Evolutionary conservation across 2,888 invertebrate genomes (phyloP), one percentile per base, ranked within the genome.

Genomic region (Seira sanloemensis): DNA sequence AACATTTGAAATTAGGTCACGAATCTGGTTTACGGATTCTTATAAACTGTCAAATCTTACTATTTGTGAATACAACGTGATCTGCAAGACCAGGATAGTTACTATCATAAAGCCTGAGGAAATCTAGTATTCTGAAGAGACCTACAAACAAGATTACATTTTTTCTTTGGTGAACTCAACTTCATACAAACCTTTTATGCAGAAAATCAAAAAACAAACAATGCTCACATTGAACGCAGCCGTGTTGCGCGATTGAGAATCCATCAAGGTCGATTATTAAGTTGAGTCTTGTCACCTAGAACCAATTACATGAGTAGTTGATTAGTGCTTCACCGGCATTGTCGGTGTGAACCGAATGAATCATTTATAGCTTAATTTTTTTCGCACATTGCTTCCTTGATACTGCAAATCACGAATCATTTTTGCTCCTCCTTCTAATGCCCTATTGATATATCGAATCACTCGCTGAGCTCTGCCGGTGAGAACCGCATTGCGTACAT

Each of bases 81-180:
- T 85, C 85, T 0, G 80, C 85, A 50, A 67, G 0, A 19, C 80
- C 79, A 0, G 85, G 85, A 46, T 78, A 85, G 54, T 85, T 71
- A 7, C 37, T 66, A 21, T 80, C 73, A 23, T 80, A 85, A 21
- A 77, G n/a, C 0, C 68, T 7, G 7, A 80, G 19, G 24, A 85
- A 80, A 4, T 77, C 72, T 19, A 85, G 50, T 7, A 85, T 67
- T 0, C 80, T 27, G 25, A 80, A 68, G 0, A 80, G 23, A 79
- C 84, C 78, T 83, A 37, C 26, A 19, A 21, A 68, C 4, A 37
- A 37, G 24, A 23, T 67, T n/a, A 67, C 9, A 67, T 21, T 23
- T 5, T 67, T 23, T 21, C 37, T 37, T 37, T 37, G 37, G 12
- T 65, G 19, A 65, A n/a, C n/a, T n/a, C n/a, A n/a, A n/a, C n/a